These are phyloP conservation scores for Cataglyphis cursor DNA, from an alignment of 2,888 invertebrate species.

Conservation along the genomic window DNA sequence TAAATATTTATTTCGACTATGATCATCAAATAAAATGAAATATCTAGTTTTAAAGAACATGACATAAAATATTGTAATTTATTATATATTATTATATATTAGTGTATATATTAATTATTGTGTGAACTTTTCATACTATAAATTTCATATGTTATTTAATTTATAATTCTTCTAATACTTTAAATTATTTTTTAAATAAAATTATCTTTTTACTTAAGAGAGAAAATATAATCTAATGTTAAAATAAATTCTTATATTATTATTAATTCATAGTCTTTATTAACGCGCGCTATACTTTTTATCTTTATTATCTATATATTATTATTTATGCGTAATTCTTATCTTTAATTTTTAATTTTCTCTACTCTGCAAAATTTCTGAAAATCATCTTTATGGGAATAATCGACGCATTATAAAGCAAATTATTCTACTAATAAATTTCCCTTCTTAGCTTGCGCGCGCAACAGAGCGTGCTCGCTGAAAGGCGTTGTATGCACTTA, in stretches of 20 bases:
- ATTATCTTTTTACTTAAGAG: not conserved
- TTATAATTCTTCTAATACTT: not conserved
- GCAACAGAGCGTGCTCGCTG: constrained; percentile 32
- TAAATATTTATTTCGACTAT: not conserved
- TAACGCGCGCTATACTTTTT: not conserved
- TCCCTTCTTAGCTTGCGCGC: constrained; percentile 33
- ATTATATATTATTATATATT: not conserved
- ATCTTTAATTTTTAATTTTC: not conserved
- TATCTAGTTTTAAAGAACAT: not conserved
- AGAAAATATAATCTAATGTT: not conserved
- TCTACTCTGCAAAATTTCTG: not conserved
- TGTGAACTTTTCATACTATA: not conserved
- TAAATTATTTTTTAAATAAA: not conserved
- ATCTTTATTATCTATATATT: not conserved
- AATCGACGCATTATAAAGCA: constrained; percentile 13
- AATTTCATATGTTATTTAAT: not conserved
- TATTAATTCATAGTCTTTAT: not conserved
- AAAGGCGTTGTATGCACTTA: constrained; percentile 23
- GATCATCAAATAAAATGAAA: not conserved
- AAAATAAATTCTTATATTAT: not conserved
- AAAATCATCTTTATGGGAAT: not conserved
- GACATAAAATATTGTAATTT: not conserved
- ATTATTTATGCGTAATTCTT: not conserved
- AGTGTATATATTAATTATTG: not conserved
- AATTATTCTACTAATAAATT: constrained; percentile 21